phyloP scores from a whole-genome alignment of 37 sponge, comb jelly and placozoan genomes.

The Haliclona indistincta region DNA sequence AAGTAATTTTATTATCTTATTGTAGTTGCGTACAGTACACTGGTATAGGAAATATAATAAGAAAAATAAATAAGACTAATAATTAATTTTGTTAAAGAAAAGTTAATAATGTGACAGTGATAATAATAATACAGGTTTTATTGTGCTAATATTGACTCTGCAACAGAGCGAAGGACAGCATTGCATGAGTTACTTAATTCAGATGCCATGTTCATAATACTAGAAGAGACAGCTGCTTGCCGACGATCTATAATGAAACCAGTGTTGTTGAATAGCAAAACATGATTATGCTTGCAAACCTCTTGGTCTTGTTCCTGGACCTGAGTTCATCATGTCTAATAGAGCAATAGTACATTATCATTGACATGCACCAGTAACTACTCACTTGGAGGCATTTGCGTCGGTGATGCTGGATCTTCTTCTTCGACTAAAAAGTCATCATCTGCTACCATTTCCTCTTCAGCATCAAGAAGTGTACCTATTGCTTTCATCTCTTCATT shows the following conservation, averaged over 20 bases:
- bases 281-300: too few species aligned
- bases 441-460: neutral
- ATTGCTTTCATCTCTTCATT: neutral
- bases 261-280: too few species aligned
- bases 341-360: too few species aligned
- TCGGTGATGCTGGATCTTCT: too few species aligned
- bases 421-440: slow-evolving; percentile 1
- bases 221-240: neutral
- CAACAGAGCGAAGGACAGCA: neutral
- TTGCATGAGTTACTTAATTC: neutral
- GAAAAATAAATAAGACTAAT: neutral
- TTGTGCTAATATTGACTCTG: neutral
- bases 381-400: too few species aligned
- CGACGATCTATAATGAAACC: too few species aligned
- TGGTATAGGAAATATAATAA: too few species aligned
- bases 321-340: too few species aligned
- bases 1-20: too few species aligned
- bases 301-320: too few species aligned
- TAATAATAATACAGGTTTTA: neutral
- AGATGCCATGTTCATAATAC: neutral
- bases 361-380: too few species aligned
- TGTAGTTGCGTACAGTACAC: too few species aligned
- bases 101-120: neutral
- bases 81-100: neutral
- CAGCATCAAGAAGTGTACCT: neutral